phyloP scores from a whole-genome alignment of 2,113 vertebrate species.

The Ceyx margarethae region DNA sequence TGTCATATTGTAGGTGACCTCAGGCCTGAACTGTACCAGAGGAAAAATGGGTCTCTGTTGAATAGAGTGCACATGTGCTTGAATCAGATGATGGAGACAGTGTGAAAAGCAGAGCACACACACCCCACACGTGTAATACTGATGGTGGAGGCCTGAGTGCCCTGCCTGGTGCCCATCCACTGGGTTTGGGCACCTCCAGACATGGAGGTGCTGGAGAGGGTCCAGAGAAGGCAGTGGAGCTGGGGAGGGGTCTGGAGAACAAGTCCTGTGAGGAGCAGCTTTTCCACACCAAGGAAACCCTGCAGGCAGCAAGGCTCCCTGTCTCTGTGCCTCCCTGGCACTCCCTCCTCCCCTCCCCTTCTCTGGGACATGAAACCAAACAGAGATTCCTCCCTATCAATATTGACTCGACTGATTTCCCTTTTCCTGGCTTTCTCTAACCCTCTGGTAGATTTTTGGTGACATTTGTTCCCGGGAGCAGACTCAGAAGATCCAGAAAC shows the following conservation, averaged over 20 bases:
- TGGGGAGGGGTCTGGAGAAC: no score
- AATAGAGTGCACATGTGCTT: slow-evolving; percentile 45
- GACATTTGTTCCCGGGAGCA: slow-evolving; percentile 37
- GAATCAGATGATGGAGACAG: slow-evolving; percentile 29
- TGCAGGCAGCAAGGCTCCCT: not conserved
- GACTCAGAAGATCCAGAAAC: slow-evolving; percentile 25
- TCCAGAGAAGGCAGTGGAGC: no score
- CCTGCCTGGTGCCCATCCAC: not conserved
- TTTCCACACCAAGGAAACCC: not conserved
- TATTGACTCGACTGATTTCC: slow-evolving; percentile 47
- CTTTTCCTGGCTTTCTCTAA: slow-evolving; percentile 59
- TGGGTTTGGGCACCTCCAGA: no score
- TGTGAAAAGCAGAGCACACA: slow-evolving; percentile 19
- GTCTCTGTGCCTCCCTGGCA: not conserved
- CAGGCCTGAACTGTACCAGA: slow-evolving; percentile 2
- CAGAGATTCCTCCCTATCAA: slow-evolving; percentile 51
- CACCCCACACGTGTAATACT: fast-evolving
- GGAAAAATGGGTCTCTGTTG: slow-evolving; percentile 53
- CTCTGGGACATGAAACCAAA: not conserved
- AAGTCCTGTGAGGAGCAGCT: no score
- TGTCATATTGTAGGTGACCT: slow-evolving; percentile 63
- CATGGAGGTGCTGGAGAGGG: no score
- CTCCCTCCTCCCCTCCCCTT: not conserved
- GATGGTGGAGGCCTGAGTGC: not conserved
- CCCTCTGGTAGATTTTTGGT: slow-evolving; percentile 46